Base-by-base conservation (phyloP, 2,113 vertebrate genomes). In the Prionailurus viverrinus region DNA sequence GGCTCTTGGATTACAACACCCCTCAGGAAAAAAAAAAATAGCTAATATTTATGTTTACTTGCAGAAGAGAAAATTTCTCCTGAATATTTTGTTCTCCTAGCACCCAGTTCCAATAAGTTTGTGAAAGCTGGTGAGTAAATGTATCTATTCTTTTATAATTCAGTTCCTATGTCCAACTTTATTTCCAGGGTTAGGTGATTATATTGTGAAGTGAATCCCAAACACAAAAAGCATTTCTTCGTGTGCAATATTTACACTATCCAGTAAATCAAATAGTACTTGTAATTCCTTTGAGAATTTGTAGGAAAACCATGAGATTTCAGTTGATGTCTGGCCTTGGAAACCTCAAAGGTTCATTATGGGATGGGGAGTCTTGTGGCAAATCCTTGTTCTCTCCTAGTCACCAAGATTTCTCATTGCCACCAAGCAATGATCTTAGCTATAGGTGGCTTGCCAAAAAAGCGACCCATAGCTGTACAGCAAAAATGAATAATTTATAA, bases 51-150 rank as follows among this genome's bases (percentile, higher is more conserved):
- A 76, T 58, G 27, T 71, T 73, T 66, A 71, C 27, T 61, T 89
- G 51, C 33, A 61, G 73, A 81, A 82, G 33, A 84, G 41, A 92
- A 92, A 92, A 68, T 92, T 66, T 66, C 66, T 96, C 68, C 31
- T 48, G 36, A 48, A 48, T 82, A 71, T 48, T 94, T 87, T 94
- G 10, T 25, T 69, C 21, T 80, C 7, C 45, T 33, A 33, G 25
- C 36, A 25, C 87, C 76, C 25, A 79, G 53, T 95, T 96, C 29
- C 27, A 86, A 23, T 11, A 33, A 48, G 25, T 82, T 68, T 61
- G n/a, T 48, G 41, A 78, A 87, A 65, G 80, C 88, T 79, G 68
- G 73, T 76, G 55, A 79, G 6, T 81, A 74, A 66, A 55, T 61
- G 61, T 39, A 31, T 51, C 23, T 87, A 58, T 41, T 95, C 15